These are phyloP conservation scores for Amphibalanus amphitrite DNA, from an alignment of 1,140 invertebrate genomes.

Conservation along the genomic window DNA sequence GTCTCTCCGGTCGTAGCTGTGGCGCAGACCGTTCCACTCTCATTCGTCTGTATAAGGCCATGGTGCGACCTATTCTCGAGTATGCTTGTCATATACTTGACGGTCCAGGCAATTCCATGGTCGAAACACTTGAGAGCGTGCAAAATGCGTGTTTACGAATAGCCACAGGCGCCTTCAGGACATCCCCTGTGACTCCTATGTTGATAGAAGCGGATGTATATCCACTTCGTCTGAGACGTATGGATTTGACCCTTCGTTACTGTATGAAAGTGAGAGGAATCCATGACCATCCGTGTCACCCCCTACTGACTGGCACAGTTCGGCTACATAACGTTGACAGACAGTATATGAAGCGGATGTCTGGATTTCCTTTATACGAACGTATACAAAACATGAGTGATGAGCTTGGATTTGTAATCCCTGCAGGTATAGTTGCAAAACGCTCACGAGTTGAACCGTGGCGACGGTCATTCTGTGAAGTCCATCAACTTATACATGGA, in stretches of 20 bases:
- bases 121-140: neutral
- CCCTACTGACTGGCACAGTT: neutral
- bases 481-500: too few relatives aligned
- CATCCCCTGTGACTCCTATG: neutral
- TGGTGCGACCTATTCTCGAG: neutral
- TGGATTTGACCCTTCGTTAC: neutral
- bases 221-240: neutral
- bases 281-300: neutral
- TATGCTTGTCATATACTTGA: neutral
- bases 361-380: too few relatives aligned
- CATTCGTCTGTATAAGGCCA: neutral
- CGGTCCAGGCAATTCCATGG: neutral
- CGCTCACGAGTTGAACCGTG: too few relatives aligned
- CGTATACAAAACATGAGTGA: too few relatives aligned
- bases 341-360: too few relatives aligned
- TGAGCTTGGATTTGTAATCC: too few relatives aligned
- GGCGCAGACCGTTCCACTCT: neutral
- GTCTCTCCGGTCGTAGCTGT: neutral
- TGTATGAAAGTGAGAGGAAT: neutral
- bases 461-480: too few relatives aligned
- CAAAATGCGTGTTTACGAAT: neutral
- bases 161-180: neutral
- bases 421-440: too few relatives aligned
- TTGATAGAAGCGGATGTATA: neutral
- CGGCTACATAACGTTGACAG: too few relatives aligned